A percentile compares a stretch with the other conserved stretches of the same genome.
phyloP scores from a whole-genome alignment of 2,113 vertebrate genomes.

The Ellobius talpinus region DNA sequence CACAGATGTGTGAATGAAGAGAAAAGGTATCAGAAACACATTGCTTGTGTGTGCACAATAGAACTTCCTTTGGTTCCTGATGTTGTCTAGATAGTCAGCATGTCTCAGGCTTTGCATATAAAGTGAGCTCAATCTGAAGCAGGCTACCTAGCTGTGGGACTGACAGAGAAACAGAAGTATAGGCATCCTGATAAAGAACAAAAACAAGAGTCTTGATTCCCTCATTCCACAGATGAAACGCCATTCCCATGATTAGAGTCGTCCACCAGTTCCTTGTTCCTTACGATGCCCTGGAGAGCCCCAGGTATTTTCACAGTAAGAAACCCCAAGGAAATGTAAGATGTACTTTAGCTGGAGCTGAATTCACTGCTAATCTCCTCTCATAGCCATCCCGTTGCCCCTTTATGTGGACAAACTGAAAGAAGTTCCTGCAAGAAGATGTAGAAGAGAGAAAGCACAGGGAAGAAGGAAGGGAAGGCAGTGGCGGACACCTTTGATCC shows the following conservation, averaged over 20 bases:
- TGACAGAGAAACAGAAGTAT: background rate
- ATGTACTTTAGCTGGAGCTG: background rate
- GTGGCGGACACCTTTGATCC: background rate
- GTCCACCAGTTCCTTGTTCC: background rate
- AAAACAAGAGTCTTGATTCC: background rate
- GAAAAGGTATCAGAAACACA: background rate
- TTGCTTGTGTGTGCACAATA: background rate
- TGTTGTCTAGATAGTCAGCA: slow-evolving; percentile 8
- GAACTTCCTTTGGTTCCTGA: slow-evolving; percentile 26
- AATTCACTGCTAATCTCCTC: slow-evolving; percentile 10
- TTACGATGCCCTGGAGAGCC: background rate
- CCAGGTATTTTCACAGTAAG: background rate
- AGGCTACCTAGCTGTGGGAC: background rate
- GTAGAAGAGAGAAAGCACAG: background rate
- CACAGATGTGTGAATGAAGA: background rate
- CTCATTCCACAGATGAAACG: background rate
- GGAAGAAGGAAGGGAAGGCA: background rate
- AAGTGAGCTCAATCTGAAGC: slow-evolving; percentile 1
- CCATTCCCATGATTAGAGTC: background rate
- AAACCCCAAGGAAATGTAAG: background rate
- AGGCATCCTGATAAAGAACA: background rate
- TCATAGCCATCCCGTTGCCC: background rate
- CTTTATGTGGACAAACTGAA: slow-evolving; percentile 29
- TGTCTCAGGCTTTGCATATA: background rate
- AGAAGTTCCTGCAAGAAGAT: background rate